phyloP scores from a whole-genome alignment of 1,140 invertebrate genomes.

The Protaetia brevitarsis region DNA sequence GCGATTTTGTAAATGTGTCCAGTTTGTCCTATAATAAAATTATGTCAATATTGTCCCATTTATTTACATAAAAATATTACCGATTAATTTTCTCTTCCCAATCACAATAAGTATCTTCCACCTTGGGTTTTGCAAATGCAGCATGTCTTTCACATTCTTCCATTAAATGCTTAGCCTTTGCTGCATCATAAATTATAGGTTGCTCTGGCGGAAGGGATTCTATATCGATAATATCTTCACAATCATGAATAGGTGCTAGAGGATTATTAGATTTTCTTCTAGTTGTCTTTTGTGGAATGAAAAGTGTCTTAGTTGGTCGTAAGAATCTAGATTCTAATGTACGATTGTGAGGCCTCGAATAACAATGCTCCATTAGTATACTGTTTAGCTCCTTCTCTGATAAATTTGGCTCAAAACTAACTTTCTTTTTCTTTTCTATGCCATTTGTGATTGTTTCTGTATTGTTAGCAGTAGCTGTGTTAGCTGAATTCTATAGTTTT shows the following conservation, averaged over 20 bases:
- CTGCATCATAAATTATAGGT: conserved; percentile 60
- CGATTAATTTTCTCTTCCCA: conserved; percentile 70
- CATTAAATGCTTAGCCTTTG: conserved; percentile 63
- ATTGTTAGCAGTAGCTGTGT: background rate
- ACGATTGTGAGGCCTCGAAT: conserved; percentile 69
- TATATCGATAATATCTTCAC: conserved; percentile 52
- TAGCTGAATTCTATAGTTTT: background rate
- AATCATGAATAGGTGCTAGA: conserved; percentile 25
- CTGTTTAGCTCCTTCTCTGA: conserved; percentile 9
- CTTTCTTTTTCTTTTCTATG: conserved; percentile 5
- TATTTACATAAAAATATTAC: conserved; percentile 33
- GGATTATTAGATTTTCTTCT: conserved; percentile 35
- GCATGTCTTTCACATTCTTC: conserved; percentile 69
- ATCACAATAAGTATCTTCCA: conserved; percentile 56
- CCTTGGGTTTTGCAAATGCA: conserved; percentile 58
- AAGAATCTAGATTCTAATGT: conserved; percentile 64
- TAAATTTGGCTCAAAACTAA: background rate
- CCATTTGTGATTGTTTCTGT: background rate
- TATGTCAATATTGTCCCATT: background rate
- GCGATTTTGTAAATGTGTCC: conserved; percentile 63
- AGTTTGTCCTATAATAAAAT: conserved; percentile 55
- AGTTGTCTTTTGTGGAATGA: conserved; percentile 44
- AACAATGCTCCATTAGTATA: conserved; percentile 62
- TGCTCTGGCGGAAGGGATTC: conserved; percentile 41
- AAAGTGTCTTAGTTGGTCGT: conserved; percentile 58